These are phyloP conservation scores for Meteorus colon DNA, from an alignment of 2,888 invertebrate species.

Conservation along the genomic window DNA sequence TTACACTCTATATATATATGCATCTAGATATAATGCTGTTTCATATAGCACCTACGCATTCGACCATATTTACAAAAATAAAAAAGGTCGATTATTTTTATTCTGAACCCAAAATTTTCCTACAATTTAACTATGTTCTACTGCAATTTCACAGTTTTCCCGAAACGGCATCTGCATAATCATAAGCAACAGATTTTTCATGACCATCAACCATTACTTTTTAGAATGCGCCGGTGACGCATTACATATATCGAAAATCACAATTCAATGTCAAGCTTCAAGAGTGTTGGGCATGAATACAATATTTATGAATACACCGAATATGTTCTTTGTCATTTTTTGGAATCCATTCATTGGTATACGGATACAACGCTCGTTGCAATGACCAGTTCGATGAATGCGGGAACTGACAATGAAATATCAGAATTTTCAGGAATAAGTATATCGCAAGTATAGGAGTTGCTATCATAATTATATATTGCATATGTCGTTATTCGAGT, in stretches of 20 bases:
- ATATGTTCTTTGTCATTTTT: too few species aligned
- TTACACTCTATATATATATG: too few species aligned
- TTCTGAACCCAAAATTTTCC: too few species aligned
- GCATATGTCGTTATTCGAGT: constrained; percentile 17
- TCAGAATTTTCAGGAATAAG: neutral
- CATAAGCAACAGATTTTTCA: neutral
- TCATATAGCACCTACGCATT: too few species aligned
- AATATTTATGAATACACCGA: neutral
- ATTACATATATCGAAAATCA: neutral
- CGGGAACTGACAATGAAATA: neutral
- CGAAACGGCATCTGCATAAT: neutral
- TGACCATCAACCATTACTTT: neutral
- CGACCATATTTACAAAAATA: too few species aligned
- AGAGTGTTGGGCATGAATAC: neutral
- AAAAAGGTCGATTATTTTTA: too few species aligned
- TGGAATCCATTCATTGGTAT: neutral
- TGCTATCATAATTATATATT: neutral
- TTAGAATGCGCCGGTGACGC: neutral
- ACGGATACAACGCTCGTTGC: neutral
- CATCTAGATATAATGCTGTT: too few species aligned
- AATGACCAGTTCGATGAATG: neutral
- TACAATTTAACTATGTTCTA: too few species aligned
- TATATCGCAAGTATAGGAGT: neutral
- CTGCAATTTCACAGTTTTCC: neutral
- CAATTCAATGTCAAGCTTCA: neutral